A percentile compares a stretch with the other conserved stretches of the same genome.
phyloP scores from a whole-genome alignment of 1,140 invertebrate genomes.

The Araneus ventricosus region DNA sequence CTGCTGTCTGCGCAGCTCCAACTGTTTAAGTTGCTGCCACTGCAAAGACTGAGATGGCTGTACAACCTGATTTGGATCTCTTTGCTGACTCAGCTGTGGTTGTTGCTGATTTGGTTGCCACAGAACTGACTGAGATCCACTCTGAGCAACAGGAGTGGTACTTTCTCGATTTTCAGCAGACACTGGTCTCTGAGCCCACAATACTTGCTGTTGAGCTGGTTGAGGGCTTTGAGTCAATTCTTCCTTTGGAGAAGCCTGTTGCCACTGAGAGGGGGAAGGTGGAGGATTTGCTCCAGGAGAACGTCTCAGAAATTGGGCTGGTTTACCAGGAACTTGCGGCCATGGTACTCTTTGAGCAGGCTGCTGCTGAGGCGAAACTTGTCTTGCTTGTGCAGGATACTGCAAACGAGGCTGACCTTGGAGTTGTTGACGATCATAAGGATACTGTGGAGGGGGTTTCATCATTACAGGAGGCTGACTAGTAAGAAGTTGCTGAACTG shows the following conservation, averaged over 20 bases:
- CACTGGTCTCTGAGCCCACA: constrained; percentile 44
- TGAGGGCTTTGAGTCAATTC: constrained; percentile 64
- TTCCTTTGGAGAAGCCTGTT: constrained; percentile 64
- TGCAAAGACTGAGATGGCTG: constrained; percentile 74
- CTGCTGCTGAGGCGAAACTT: constrained; percentile 76
- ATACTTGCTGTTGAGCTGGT: constrained; percentile 2
- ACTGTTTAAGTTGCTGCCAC: constrained; percentile 71
- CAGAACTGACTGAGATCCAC: neutral
- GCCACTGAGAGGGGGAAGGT: constrained; percentile 57
- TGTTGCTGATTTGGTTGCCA: constrained; percentile 52
- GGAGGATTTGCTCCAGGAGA: constrained; percentile 70
- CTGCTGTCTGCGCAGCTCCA: constrained; percentile 72
- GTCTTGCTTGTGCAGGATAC: constrained; percentile 71
- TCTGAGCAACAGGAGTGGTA: constrained; percentile 40
- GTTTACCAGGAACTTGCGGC: constrained; percentile 63
- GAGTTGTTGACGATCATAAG: constrained; percentile 71
- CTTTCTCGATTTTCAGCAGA: constrained; percentile 63
- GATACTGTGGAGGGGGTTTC: constrained; percentile 75
- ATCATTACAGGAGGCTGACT: constrained; percentile 70
- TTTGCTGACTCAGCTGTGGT: neutral
- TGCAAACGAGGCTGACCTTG: constrained; percentile 75
- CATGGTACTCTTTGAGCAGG: constrained; percentile 59
- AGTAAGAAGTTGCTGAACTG: constrained; percentile 59
- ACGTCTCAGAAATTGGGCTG: constrained; percentile 63
- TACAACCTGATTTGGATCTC: constrained; percentile 16